A percentile compares a stretch with the other conserved stretches of the same genome.
Evolutionary conservation across 2,113 vertebrate species (phyloP).

Genomic region (Ammodramus savannarum): DNA sequence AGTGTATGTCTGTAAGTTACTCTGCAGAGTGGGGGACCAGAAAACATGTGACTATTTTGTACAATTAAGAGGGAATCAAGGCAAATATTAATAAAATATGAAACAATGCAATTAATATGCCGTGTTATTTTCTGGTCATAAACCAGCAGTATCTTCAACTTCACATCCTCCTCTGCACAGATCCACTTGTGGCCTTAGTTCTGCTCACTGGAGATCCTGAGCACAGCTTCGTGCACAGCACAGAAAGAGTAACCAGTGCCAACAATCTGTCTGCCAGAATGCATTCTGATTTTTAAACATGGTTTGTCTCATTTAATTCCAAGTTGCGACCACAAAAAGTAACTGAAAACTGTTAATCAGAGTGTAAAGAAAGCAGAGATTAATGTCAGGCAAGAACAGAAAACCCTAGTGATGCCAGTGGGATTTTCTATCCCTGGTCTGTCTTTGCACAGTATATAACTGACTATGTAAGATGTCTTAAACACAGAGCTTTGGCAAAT

Average conservation of each 20-base stretch:
- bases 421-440: constrained; percentile 56
- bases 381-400: constrained; percentile 52
- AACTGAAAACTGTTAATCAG: constrained; percentile 39
- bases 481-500: constrained; percentile 64
- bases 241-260: not conserved
- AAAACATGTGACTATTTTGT: not conserved
- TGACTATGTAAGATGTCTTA: constrained; percentile 15
- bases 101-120: constrained; percentile 11
- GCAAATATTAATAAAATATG: constrained; percentile 43
- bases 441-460: constrained; percentile 42
- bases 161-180: not conserved
- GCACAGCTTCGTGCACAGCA: not conserved
- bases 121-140: constrained; percentile 2
- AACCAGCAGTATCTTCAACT: not conserved
- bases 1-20: not conserved
- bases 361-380: constrained; percentile 48
- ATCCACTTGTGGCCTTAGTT: not conserved
- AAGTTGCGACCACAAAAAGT: constrained; percentile 44
- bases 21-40: not conserved
- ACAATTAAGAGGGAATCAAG: constrained; percentile 33
- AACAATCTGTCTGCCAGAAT: not conserved
- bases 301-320: constrained; percentile 39
- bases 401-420: constrained; percentile 32
- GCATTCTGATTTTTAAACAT: not conserved
- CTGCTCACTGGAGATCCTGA: not conserved